Conservation (phyloP, 1,140 invertebrate genomes). For the Apis dorsata region DNA sequence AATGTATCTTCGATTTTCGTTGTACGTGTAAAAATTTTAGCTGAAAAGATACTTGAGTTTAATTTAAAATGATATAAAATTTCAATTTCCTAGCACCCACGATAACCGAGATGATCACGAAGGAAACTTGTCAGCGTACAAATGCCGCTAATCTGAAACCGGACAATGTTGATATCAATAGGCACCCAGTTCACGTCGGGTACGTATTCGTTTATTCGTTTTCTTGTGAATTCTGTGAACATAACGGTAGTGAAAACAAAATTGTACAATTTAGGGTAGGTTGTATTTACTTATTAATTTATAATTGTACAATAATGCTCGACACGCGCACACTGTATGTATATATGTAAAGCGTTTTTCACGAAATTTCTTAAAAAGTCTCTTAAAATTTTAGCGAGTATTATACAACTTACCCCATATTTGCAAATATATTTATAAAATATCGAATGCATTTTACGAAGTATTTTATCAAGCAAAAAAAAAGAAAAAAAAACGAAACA, state of each 20-base stretch:
- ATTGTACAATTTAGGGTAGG: slow-evolving; percentile 21
- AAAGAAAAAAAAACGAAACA: not conserved
- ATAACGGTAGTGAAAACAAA: not conserved
- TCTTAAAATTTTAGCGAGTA: not conserved
- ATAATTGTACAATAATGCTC: not conserved
- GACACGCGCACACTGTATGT: not conserved
- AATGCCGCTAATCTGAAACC: slow-evolving; percentile 83
- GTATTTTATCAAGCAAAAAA: not conserved
- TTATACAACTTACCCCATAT: slow-evolving; percentile 36
- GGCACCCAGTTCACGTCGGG: slow-evolving; percentile 92
- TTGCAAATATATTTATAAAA: not conserved
- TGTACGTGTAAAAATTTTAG: too few relatives aligned
- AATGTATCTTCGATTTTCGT: too few relatives aligned
- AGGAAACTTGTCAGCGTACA: slow-evolving; percentile 78
- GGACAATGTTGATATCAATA: slow-evolving; percentile 93
- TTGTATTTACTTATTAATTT: slow-evolving; percentile 22
- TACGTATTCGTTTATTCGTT: slow-evolving; percentile 79
- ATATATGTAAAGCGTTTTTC: not conserved
- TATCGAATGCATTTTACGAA: not conserved
- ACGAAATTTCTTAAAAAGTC: not conserved
- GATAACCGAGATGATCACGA: slow-evolving; percentile 79
- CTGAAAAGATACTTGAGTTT: too few relatives aligned
- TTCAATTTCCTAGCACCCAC: slow-evolving; percentile 71
- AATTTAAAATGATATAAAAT: too few relatives aligned
- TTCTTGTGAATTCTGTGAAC: not conserved